Evolutionary conservation across 2,797 vertebrate species (phyloP), one percentile per base, ranked within the genome.

Genomic region (Tarsius wallacei): DNA sequence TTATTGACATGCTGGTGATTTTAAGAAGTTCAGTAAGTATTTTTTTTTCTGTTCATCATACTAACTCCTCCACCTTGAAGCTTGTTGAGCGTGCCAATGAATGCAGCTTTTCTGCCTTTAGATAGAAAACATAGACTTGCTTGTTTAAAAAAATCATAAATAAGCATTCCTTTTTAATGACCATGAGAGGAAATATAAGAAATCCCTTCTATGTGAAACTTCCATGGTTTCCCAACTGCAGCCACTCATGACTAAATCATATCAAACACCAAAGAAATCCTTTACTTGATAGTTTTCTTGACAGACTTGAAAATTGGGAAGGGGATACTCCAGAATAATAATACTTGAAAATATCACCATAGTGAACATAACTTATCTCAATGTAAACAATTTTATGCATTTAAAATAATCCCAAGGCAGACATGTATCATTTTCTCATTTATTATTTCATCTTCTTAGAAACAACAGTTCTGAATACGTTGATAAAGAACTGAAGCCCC

Each of bases 351-450:
- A 76, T 76, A 55, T n/a, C 26, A n/a, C 59, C 22, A 42, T 12
- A 55, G 9, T 42, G 28, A 83, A 7, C 1, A 33, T 33, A 57
- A 2, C 16, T 87, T 66, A 36, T 57, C 86, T 64, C 13, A 42
- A 51, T 19, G 3, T 74, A 70, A 28, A 70, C 63, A 81, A 47
- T 12, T 80, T 21, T 68, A 71, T 91, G 68, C 2, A 59, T 76
- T 97, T 70, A 42, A 78, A 89, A 95, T 74, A 7, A 82, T 73
- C 17, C 57, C 68, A 24, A 90, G 91, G 16, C 3, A 91, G 70
- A 82, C 33, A 73, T 16, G 61, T 17, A 84, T 71, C 10, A 95
- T 36, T 76, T 93, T 88, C 36, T 94, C 47, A 87, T 55, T 76
- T 53, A 80, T 88, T 86, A 31, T 82, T 86, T 95, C 17, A 66